These are phyloP conservation scores for Furcula furcula DNA, from an alignment of 2,888 invertebrate genomes.

Conservation along the genomic window DNA sequence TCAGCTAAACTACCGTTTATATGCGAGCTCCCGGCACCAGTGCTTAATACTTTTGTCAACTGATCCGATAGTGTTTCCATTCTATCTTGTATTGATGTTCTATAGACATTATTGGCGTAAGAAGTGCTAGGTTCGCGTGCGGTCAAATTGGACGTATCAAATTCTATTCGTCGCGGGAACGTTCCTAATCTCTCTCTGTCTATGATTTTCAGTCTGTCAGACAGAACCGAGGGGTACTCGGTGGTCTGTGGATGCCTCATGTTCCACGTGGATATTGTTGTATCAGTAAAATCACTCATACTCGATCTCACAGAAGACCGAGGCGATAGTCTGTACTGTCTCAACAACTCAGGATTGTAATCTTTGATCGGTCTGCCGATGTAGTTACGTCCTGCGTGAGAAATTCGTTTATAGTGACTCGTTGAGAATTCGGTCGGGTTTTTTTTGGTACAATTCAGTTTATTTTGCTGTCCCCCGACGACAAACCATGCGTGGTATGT, in stretches of 20 bases:
- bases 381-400: constrained; percentile 64
- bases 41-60: constrained; percentile 67
- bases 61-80: constrained; percentile 71
- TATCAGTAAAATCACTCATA: constrained; percentile 77
- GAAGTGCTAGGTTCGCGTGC: constrained; percentile 59
- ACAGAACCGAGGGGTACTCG: constrained; percentile 71
- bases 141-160: constrained; percentile 59
- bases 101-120: constrained; percentile 59
- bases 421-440: constrained; percentile 17
- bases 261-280: constrained; percentile 75
- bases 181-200: constrained; percentile 58
- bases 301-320: constrained; percentile 73
- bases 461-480: constrained; percentile 60
- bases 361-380: constrained; percentile 71
- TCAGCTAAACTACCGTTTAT: constrained; percentile 74
- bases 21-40: constrained; percentile 71
- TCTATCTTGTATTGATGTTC: constrained; percentile 54
- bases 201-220: constrained; percentile 61
- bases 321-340: constrained; percentile 62
- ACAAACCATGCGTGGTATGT: constrained; percentile 55
- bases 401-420: too few species aligned
- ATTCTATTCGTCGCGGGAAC: constrained; percentile 67
- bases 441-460: constrained; percentile 70
- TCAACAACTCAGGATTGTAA: constrained; percentile 70
- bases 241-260: constrained; percentile 57